Evolutionary conservation across 2,113 vertebrate genomes (phyloP).

Genomic region (Xiphophorus hellerii): DNA sequence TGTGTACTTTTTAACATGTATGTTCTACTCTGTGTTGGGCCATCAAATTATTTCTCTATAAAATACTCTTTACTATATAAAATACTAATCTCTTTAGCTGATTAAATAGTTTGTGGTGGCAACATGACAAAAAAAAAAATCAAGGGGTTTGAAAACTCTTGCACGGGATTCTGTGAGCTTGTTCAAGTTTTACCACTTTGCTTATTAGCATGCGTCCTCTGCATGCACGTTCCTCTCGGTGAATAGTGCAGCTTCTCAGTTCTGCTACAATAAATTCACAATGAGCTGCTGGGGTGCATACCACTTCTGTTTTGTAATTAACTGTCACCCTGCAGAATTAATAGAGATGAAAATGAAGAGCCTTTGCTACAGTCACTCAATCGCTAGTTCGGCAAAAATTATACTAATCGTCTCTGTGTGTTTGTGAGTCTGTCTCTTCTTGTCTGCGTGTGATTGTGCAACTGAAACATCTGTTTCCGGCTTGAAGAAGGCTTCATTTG

Average conservation of each 20-base stretch:
- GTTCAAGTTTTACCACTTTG: background rate
- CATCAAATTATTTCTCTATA: background rate
- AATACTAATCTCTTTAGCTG: too few species aligned
- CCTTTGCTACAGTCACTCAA: conserved; percentile 20
- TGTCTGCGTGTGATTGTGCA: background rate
- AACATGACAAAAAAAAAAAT: background rate
- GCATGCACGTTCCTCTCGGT: conserved; percentile 34
- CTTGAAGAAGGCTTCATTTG: background rate
- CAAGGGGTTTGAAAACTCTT: background rate
- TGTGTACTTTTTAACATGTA: background rate
- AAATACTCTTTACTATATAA: background rate
- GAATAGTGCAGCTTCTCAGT: conserved; percentile 39
- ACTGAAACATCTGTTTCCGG: conserved; percentile 15
- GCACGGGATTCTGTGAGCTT: background rate
- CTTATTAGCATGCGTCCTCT: conserved; percentile 27
- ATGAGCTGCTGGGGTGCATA: conserved; percentile 51
- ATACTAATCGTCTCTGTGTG: conserved; percentile 8
- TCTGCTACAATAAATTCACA: conserved; percentile 61
- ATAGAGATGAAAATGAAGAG: conserved; percentile 41
- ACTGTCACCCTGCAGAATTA: conserved; percentile 57
- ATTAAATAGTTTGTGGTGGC: background rate
- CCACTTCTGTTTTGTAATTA: conserved; percentile 66
- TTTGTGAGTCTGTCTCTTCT: background rate
- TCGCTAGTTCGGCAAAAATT: conserved; percentile 10
- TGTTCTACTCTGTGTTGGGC: background rate